Percentiles rank a stretch among this genome's conserved stretches.
These are phyloP conservation scores for Chelonia mydas DNA, from an alignment of 2,797 vertebrate species.

Conservation along the genomic window DNA sequence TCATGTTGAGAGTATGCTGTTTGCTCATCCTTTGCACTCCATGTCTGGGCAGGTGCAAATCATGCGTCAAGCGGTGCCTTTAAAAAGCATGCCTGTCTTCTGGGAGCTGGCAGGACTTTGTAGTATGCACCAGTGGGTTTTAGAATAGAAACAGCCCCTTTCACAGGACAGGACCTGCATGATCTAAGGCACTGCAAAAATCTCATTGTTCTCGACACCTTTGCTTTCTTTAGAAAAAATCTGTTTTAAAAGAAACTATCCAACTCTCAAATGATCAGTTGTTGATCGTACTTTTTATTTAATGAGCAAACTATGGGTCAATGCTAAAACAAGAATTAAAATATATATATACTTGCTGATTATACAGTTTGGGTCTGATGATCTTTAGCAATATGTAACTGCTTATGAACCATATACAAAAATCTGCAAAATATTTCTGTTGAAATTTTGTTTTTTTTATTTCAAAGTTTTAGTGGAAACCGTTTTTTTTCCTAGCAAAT, in stretches of 20 bases:
- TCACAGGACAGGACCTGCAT: background rate
- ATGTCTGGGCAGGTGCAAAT: background rate
- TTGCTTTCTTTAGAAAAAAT: conserved; percentile 4
- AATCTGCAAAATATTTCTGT: background rate
- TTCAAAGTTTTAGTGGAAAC: background rate
- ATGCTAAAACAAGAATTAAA: background rate
- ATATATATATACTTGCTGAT: background rate
- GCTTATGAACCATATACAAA: background rate
- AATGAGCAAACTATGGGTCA: background rate
- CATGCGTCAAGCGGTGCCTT: conserved; percentile 12
- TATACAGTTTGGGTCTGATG: background rate
- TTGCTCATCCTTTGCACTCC: conserved; percentile 22
- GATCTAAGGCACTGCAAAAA: background rate
- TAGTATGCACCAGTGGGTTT: conserved; percentile 12
- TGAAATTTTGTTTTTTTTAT: conserved; percentile 7
- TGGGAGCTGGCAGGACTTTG: background rate
- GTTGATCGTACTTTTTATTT: background rate
- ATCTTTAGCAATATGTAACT: background rate
- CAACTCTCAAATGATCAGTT: background rate
- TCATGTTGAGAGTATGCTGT: background rate
- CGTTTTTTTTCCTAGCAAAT: conserved; percentile 13
- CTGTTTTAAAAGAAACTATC: background rate
- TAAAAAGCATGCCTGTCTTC: background rate
- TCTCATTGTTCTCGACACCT: background rate
- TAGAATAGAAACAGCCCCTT: background rate